A percentile compares a stretch with the other conserved stretches of the same genome.
Evolutionary conservation across 2,888 invertebrate species (phyloP).

Genomic region (Tinea semifulvella): DNA sequence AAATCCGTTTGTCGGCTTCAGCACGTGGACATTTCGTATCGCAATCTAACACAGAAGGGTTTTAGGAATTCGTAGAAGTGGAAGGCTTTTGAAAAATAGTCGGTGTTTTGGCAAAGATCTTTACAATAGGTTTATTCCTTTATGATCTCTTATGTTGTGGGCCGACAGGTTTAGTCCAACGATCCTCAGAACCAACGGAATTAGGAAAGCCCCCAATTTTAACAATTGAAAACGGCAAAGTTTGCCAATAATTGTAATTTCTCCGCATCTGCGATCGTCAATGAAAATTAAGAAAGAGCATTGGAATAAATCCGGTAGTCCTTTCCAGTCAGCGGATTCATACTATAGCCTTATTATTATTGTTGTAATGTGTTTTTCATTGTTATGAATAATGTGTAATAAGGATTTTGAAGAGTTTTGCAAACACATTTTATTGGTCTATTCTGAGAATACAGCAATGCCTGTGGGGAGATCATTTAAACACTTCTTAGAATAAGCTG

Average conservation of each 20-base stretch:
- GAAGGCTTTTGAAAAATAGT: not conserved
- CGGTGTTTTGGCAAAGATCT: constrained; percentile 6
- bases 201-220: constrained; percentile 6
- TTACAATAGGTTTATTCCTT: constrained; percentile 3
- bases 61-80: constrained; percentile 22
- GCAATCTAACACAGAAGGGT: constrained; percentile 41
- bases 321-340: constrained; percentile 22
- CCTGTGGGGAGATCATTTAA: no score
- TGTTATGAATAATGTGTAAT: constrained; percentile 10
- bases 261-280: constrained; percentile 32
- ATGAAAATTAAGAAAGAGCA: constrained; percentile 25
- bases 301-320: constrained; percentile 36
- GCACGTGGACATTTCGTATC: constrained; percentile 41
- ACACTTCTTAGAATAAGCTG: not conserved
- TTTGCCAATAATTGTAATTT: constrained; percentile 11
- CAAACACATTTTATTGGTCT: not conserved
- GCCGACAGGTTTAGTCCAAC: constrained; percentile 6
- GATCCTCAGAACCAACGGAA: not conserved
- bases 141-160: constrained; percentile 10
- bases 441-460: not conserved
- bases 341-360: constrained; percentile 20
- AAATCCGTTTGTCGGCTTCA: constrained; percentile 39
- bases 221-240: constrained; percentile 7
- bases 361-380: constrained; percentile 5
- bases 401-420: constrained; percentile 7